Evolutionary conservation across 2,797 vertebrate genomes (phyloP).

Genomic region (Varecia variegata): DNA sequence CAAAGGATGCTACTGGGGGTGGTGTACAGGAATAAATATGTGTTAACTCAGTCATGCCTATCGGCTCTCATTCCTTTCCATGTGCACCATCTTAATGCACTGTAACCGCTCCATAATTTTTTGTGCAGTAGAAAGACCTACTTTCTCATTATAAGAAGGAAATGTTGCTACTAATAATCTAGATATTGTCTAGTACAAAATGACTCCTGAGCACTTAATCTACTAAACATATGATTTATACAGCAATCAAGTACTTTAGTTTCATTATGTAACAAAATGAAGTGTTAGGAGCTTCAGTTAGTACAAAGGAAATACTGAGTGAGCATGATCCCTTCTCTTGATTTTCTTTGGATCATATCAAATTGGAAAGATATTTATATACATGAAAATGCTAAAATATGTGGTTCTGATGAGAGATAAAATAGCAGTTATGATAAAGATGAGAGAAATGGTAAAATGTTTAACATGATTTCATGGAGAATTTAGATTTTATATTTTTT

Average conservation of each 20-base stretch:
- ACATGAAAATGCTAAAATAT: neutral
- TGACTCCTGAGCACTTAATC: neutral
- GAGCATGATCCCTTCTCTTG: neutral
- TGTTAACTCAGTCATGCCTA: neutral
- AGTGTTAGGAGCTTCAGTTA: neutral
- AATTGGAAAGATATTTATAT: neutral
- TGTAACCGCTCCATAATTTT: neutral
- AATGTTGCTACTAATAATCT: neutral
- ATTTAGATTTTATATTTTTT: neutral
- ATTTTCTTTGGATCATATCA: constrained; percentile 11
- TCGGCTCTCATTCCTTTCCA: neutral
- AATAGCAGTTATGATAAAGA: neutral
- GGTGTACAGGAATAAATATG: neutral
- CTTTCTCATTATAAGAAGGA: neutral
- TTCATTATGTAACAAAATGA: neutral
- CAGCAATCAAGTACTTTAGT: neutral
- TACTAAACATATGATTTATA: neutral
- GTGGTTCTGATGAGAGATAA: neutral
- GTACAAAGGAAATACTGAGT: neutral
- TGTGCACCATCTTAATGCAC: neutral
- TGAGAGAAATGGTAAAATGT: neutral
- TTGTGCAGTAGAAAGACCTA: neutral
- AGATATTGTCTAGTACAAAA: neutral
- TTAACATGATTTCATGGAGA: neutral
- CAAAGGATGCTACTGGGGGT: neutral